These are phyloP conservation scores for Tenodera sinensis DNA, from an alignment of 2,888 invertebrate species.

Conservation along the genomic window DNA sequence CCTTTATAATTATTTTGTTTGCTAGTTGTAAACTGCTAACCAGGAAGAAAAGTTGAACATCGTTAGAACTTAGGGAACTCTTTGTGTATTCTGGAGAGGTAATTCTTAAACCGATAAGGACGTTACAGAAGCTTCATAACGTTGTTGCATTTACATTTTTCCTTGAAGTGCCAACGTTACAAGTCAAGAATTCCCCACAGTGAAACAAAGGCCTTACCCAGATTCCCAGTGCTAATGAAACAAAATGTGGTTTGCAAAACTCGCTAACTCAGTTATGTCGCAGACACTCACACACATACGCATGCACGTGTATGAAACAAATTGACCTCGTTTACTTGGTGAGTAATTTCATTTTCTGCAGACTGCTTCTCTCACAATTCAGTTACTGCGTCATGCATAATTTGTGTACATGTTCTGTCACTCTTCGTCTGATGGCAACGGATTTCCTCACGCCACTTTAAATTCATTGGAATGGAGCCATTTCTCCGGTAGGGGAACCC, in stretches of 20 bases:
- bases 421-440: not conserved
- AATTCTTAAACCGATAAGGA: too few species aligned
- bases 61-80: too few species aligned
- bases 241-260: not conserved
- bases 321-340: not conserved
- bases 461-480: not conserved
- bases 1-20: too few species aligned
- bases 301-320: not conserved
- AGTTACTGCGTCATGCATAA: not conserved
- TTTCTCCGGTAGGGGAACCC: not conserved
- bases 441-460: not conserved
- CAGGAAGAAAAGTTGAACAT: too few species aligned
- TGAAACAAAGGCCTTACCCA: not conserved
- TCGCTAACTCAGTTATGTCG: not conserved
- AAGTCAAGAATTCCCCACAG: not conserved
- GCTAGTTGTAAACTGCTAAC: too few species aligned
- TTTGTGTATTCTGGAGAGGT: too few species aligned
- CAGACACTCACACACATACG: too few species aligned
- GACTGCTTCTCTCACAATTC: not conserved
- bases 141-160: too few species aligned
- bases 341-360: not conserved
- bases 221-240: not conserved
- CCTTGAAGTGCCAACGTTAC: too few species aligned
- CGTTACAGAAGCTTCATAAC: too few species aligned
- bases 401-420: not conserved